Percentiles rank a stretch among this genome's conserved stretches.
These are phyloP conservation scores for Rhagologus leucostigma DNA, from an alignment of 2,113 vertebrate species.

Conservation along the genomic window DNA sequence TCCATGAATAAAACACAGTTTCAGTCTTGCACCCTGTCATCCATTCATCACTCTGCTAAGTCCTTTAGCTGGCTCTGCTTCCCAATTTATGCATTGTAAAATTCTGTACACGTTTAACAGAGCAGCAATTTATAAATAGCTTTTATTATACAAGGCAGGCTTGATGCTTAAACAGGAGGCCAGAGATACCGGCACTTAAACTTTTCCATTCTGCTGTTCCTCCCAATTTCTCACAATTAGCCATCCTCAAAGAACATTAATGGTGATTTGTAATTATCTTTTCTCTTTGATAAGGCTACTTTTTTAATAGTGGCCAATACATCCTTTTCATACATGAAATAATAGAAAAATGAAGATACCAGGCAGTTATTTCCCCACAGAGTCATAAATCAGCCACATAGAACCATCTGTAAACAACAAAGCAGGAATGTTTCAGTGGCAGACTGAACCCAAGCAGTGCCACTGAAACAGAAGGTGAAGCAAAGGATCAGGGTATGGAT, in stretches of 20 bases:
- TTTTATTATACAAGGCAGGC: slow-evolving; percentile 36
- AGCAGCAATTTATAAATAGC: slow-evolving; percentile 49
- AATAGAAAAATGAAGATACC: background rate
- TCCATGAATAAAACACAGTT: slow-evolving; percentile 37
- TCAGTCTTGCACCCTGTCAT: slow-evolving; percentile 28
- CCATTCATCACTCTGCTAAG: slow-evolving; percentile 17
- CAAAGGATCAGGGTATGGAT: background rate
- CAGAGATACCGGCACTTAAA: background rate
- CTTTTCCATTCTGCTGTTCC: background rate
- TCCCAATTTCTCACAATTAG: background rate
- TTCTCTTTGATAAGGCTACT: background rate
- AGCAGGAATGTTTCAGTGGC: background rate
- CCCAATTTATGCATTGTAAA: slow-evolving; percentile 2
- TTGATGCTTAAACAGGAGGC: slow-evolving; percentile 8
- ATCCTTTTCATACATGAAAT: background rate
- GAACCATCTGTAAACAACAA: background rate
- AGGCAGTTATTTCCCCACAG: background rate
- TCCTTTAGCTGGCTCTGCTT: background rate
- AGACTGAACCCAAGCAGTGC: background rate
- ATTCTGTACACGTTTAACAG: slow-evolving; percentile 37
- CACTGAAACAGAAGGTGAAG: background rate
- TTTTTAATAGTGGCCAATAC: background rate
- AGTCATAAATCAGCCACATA: background rate
- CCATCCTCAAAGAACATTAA: background rate
- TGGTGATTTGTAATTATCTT: background rate